A percentile compares a stretch with the other conserved stretches of the same genome.
Conservation (phyloP, 2,888 invertebrate species). For the Scaptomyza cyrtandrae region DNA sequence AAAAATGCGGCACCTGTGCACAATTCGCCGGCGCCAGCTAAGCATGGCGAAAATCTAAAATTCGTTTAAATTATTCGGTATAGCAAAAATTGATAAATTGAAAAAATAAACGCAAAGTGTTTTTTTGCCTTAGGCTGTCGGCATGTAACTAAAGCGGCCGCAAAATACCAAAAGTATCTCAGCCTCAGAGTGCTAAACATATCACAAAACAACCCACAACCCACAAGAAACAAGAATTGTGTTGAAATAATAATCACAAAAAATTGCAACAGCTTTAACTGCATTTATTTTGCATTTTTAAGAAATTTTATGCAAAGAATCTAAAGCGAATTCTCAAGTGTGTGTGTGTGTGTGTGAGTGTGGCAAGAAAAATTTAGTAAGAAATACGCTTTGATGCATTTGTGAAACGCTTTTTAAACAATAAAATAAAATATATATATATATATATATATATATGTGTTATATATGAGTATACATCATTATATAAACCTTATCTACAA, state of each 20-base stretch:
- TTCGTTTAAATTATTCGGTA: conserved; percentile 20
- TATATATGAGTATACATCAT: conserved; percentile 14
- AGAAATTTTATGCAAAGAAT: conserved; percentile 4
- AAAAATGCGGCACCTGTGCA: conserved; percentile 71
- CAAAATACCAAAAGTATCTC: conserved; percentile 40
- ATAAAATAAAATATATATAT: conserved; percentile 8
- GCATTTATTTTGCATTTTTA: conserved; percentile 57
- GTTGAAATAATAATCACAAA: background rate
- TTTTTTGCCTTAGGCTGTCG: conserved; percentile 16
- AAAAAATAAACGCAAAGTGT: background rate
- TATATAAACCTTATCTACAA: conserved; percentile 35
- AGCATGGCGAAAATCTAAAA: conserved; percentile 43
- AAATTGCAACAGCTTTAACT: conserved; percentile 42
- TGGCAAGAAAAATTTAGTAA: background rate
- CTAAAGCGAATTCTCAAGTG: background rate
- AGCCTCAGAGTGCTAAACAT: conserved; percentile 54
- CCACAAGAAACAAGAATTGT: conserved; percentile 39
- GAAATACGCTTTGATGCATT: conserved; percentile 33
- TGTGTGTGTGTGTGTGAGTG: conserved; percentile 1
- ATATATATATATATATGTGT: background rate
- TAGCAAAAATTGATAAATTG: background rate
- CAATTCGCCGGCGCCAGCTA: conserved; percentile 44
- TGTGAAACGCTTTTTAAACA: conserved; percentile 46
- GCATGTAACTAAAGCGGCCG: conserved; percentile 43
- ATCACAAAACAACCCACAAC: conserved; percentile 48